Conservation (phyloP, 2,113 vertebrate species). For the Callipepla californica region DNA sequence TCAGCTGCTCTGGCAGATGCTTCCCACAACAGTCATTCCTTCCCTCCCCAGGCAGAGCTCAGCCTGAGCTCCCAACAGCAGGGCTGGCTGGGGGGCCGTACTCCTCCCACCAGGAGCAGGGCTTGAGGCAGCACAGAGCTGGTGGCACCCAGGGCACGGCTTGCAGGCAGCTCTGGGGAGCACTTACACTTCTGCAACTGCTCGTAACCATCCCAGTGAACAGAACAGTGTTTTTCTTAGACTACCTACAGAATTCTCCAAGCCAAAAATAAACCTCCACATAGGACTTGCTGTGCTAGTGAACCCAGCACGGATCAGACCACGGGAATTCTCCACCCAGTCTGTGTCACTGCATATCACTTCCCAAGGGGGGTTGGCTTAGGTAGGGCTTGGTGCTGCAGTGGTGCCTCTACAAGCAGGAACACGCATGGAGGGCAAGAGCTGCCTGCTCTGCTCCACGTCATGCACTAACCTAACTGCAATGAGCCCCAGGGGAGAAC, state of each 20-base stretch:
- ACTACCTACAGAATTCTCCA: conserved; percentile 23
- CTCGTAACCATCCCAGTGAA: background rate
- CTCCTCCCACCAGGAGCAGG: rapidly evolving
- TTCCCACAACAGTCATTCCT: background rate
- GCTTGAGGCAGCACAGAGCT: rapidly evolving
- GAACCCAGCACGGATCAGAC: conserved; percentile 8
- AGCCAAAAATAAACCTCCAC: background rate
- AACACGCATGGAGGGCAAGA: background rate
- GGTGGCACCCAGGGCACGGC: background rate
- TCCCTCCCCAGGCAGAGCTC: background rate
- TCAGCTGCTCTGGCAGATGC: background rate
- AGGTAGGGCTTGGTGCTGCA: background rate
- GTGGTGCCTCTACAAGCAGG: background rate
- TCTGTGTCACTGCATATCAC: background rate
- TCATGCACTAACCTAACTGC: rapidly evolving
- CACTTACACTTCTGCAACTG: background rate
- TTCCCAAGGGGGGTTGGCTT: background rate
- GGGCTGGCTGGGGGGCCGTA: rapidly evolving
- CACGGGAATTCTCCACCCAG: conserved; percentile 39
- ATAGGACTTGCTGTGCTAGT: conserved; percentile 3
- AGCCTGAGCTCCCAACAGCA: background rate
- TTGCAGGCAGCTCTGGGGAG: background rate
- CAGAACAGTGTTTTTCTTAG: background rate
- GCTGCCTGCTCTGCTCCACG: background rate
- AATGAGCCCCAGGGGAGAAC: background rate